Percentiles rank a stretch among this genome's conserved stretches.
Conservation (phyloP, 2,888 invertebrate species). For the Aquatica leii region DNA sequence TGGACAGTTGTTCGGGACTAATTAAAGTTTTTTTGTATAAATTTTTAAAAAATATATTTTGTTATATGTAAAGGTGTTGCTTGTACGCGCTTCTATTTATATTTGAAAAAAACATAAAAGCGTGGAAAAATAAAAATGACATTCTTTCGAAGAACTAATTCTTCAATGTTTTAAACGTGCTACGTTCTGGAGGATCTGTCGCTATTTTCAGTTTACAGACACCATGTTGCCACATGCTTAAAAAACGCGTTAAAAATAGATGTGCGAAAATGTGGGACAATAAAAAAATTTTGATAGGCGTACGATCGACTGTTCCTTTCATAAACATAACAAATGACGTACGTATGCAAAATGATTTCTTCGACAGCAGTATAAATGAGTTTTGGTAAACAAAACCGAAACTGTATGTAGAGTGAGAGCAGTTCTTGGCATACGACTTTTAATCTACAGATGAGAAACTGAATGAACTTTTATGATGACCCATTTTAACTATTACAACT, state of each 20-base stretch:
- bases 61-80: slow-evolving; percentile 8
- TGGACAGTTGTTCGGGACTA: slow-evolving; percentile 35
- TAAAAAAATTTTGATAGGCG: slow-evolving; percentile 12
- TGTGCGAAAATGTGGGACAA: slow-evolving; percentile 29
- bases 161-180: slow-evolving; percentile 25
- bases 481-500: slow-evolving; percentile 19
- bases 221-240: slow-evolving; percentile 51
- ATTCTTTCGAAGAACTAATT: slow-evolving; percentile 16
- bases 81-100: background rate
- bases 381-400: slow-evolving; percentile 17
- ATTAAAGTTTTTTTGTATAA: slow-evolving; percentile 26
- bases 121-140: slow-evolving; percentile 7
- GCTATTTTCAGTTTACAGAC: slow-evolving; percentile 54
- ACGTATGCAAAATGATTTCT: background rate
- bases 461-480: slow-evolving; percentile 28
- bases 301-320: slow-evolving; percentile 18
- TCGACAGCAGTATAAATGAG: background rate
- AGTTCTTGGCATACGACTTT: slow-evolving; percentile 21
- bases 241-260: slow-evolving; percentile 36
- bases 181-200: slow-evolving; percentile 43
- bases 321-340: background rate
- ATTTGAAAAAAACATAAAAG: slow-evolving; percentile 4
- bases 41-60: slow-evolving; percentile 20
- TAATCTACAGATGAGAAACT: slow-evolving; percentile 17
- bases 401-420: slow-evolving; percentile 3